phyloP scores from a whole-genome alignment of 2,888 invertebrate species.

The Heliconius charithonia region DNA sequence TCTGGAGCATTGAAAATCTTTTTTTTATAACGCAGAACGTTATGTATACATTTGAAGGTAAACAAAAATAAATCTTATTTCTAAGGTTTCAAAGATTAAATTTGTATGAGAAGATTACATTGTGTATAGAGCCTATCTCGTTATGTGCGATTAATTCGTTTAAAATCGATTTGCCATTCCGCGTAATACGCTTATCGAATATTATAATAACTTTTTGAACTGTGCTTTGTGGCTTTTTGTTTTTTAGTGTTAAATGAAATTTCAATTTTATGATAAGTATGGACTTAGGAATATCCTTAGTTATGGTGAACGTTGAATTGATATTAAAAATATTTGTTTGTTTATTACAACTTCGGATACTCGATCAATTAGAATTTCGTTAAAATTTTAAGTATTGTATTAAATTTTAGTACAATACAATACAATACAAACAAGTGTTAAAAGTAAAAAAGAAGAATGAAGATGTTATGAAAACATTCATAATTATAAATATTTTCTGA shows the following conservation, averaged over 20 bases:
- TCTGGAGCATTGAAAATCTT: slow-evolving; percentile 5
- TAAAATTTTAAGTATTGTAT: too few relatives aligned
- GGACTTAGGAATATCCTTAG: not conserved
- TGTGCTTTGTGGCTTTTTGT: not conserved
- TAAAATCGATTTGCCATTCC: slow-evolving; percentile 45
- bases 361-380: too few relatives aligned
- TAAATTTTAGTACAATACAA: too few relatives aligned
- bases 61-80: slow-evolving; percentile 9
- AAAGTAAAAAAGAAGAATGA: too few relatives aligned
- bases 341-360: too few relatives aligned
- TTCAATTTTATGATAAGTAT: not conserved
- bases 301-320: not conserved
- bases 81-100: not conserved
- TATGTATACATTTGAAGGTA: not conserved
- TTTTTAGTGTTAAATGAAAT: not conserved
- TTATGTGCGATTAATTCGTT: slow-evolving; percentile 43
- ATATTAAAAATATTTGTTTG: too few relatives aligned
- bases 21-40: slow-evolving; percentile 1
- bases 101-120: not conserved
- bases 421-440: too few relatives aligned
- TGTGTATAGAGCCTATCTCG: slow-evolving; percentile 31
- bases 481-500: too few relatives aligned
- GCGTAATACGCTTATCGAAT: slow-evolving; percentile 44
- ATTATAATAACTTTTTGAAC: slow-evolving; percentile 37
- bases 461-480: too few relatives aligned